Base-by-base conservation (phyloP, 2,888 invertebrate genomes). In the Leucozona laternaria region DNA sequence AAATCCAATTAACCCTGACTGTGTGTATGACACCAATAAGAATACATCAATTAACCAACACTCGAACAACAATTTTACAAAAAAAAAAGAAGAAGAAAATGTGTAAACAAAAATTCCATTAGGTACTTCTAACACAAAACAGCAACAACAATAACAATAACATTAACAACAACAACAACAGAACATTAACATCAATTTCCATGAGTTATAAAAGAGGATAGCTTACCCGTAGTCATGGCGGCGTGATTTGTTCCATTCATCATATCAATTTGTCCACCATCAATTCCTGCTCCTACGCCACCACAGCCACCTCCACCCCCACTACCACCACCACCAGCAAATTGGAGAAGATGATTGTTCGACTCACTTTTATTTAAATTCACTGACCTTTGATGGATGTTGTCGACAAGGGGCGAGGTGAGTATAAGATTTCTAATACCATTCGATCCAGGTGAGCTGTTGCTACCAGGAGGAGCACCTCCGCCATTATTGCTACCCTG, bases 351-450 rank as follows among this genome's bases (percentile, higher is more conserved):
- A 84, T 89, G 88, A 80, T 89, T 88, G 88, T 88, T 89, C 45
- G 89, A 86, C 43, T 89, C 89, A 82, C 89, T 89, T 86, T 88
- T 89, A 86, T 89, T 88, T 40, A 88, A 79, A 81, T 88, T 68
- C 86, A 88, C 76, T 86, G 88, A 88, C 88, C 89, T 89, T 88
- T 89, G 89, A 88, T 89, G 88, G 83, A 83, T 90, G 91, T 90
- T 91, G 88, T 92, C 92, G 89, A 90, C 89, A 84, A 90, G 91
- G 90, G 91, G 91, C 89, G 91, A 91, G 73, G 90, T 91, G 43
- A 92, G 89, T 45, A 91, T 91, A 82, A 91, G 91, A 90, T 91
- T 91, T 88, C 91, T 90, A 79, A 91, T 91, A 89, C 91, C 92
- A 89, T 92, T 92, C 88, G 91, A 91, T 79, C 90, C 91, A 72